Conservation (phyloP, 2,888 invertebrate genomes). For the Trileptium ribeirensis region DNA sequence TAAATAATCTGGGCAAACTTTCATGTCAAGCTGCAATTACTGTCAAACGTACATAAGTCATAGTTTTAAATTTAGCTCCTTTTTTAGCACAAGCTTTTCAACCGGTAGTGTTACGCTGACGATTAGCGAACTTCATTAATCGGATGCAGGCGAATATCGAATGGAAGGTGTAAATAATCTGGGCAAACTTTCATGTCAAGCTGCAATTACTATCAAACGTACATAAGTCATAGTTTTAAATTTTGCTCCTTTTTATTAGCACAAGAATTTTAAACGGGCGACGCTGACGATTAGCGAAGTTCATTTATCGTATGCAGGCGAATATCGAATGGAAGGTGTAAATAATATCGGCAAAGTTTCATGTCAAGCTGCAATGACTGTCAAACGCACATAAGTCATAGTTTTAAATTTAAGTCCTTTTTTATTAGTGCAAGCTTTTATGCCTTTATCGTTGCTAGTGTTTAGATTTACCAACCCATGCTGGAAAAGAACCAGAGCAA, state of each 20-base stretch:
- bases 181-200: conserved; percentile 55
- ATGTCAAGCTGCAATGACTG: conserved; percentile 50
- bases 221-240: no score
- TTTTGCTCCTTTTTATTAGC: no score
- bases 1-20: conserved; percentile 56
- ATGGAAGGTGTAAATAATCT: conserved; percentile 65
- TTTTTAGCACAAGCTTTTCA: not conserved
- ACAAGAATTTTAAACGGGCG: conserved; percentile 58
- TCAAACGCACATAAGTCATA: conserved; percentile 23
- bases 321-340: conserved; percentile 76
- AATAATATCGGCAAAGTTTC: conserved; percentile 56
- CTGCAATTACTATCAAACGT: conserved; percentile 42
- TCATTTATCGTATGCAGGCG: conserved; percentile 96
- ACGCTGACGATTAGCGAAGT: conserved; percentile 85
- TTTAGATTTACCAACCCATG: no score
- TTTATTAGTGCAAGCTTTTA: not conserved
- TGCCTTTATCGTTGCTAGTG: conserved; percentile 67
- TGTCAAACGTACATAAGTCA: conserved; percentile 22
- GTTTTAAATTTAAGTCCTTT: no score
- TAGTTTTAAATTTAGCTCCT: no score
- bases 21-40: conserved; percentile 52
- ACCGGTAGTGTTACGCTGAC: conserved; percentile 69
- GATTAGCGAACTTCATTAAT: conserved; percentile 91
- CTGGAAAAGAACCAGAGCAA: no score
- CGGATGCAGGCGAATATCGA: conserved; percentile 92